Percentiles rank a stretch among this genome's conserved stretches.
These are phyloP conservation scores for Drosophila borealis DNA, from an alignment of 2,888 invertebrate species.

Conservation along the genomic window DNA sequence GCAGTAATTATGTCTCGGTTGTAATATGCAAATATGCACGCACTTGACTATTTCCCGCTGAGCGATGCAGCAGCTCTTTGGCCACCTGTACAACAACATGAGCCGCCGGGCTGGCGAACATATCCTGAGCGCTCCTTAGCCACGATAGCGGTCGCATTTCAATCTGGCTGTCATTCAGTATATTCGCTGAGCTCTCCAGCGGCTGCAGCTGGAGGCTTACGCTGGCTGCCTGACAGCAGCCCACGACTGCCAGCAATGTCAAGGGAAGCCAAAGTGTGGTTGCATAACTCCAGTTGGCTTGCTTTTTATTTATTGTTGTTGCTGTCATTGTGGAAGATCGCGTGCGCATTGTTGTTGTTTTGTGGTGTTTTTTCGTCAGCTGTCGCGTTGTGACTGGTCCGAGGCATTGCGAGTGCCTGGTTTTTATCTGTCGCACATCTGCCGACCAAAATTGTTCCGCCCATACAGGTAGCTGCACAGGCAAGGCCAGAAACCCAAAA, in stretches of 20 bases:
- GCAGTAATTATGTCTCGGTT: constrained; percentile 14
- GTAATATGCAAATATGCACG: constrained; percentile 24
- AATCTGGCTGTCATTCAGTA: constrained; percentile 35
- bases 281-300: constrained; percentile 40
- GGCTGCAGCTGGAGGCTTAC: constrained; percentile 27
- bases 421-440: constrained; percentile 72
- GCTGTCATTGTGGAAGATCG: constrained; percentile 44
- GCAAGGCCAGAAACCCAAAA: constrained; percentile 15
- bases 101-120: constrained; percentile 83
- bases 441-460: constrained; percentile 57
- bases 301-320: constrained; percentile 42
- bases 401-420: constrained; percentile 39
- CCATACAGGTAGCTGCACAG: constrained; percentile 44
- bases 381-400: constrained; percentile 70
- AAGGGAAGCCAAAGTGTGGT: constrained; percentile 32
- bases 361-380: constrained; percentile 13
- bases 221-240: constrained; percentile 46
- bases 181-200: constrained; percentile 17
- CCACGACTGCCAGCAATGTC: constrained; percentile 14
- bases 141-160: constrained; percentile 68
- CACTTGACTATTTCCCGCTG: constrained; percentile 90
- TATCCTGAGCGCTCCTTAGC: constrained; percentile 81
- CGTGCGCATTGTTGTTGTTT: constrained; percentile 48
- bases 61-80: constrained; percentile 89
- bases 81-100: constrained; percentile 86